phyloP scores from a whole-genome alignment of 1,140 invertebrate species.

The Dendrolimus kikuchii region DNA sequence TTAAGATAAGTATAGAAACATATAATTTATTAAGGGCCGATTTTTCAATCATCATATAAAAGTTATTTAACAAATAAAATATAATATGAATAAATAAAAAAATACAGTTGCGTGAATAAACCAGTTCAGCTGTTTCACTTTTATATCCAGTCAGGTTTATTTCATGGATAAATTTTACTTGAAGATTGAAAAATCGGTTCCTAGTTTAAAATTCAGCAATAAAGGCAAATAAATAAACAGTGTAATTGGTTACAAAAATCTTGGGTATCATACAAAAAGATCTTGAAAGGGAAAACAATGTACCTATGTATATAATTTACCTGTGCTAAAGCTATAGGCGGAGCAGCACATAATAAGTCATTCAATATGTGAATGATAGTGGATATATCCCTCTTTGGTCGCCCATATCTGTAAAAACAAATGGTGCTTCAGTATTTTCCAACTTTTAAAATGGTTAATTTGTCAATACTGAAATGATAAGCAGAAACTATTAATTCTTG shows the following conservation, averaged over 20 bases:
- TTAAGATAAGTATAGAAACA: too few relatives aligned
- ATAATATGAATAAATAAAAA: too few relatives aligned
- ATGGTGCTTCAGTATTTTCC: neutral
- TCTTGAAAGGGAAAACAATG: neutral
- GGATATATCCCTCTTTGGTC: slow-evolving; percentile 92
- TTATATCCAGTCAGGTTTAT: too few relatives aligned
- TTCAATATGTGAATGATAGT: slow-evolving; percentile 97
- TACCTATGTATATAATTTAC: slow-evolving; percentile 19
- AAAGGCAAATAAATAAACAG: neutral
- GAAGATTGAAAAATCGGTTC: too few relatives aligned
- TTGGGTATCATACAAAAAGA: neutral
- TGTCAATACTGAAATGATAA: neutral
- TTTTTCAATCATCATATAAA: too few relatives aligned
- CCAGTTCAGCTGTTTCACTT: too few relatives aligned
- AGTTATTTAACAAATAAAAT: too few relatives aligned
- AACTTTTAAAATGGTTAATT: too few relatives aligned
- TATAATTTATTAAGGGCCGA: too few relatives aligned
- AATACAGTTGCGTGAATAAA: too few relatives aligned
- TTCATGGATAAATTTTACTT: too few relatives aligned
- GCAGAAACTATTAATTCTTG: neutral
- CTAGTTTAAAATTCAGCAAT: too few relatives aligned
- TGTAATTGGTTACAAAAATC: neutral
- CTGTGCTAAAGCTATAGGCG: slow-evolving; percentile 68
- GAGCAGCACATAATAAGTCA: slow-evolving; percentile 91
- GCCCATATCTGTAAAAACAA: slow-evolving; percentile 76